A percentile compares a stretch with the other conserved stretches of the same genome.
phyloP scores from a whole-genome alignment of 2,113 vertebrate species.

The Diadophis punctatus region DNA sequence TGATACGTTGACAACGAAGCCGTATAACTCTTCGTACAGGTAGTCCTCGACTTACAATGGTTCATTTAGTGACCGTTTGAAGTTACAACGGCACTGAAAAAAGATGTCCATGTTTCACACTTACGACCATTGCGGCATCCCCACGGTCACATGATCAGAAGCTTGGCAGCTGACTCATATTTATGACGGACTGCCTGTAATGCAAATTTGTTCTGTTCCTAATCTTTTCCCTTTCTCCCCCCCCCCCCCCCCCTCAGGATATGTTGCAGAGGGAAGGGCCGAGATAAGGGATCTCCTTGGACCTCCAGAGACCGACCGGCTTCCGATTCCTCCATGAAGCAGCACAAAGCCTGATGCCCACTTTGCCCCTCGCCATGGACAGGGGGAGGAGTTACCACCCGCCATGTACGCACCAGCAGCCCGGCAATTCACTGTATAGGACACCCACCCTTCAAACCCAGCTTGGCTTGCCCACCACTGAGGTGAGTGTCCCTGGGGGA shows the following conservation, averaged over 20 bases:
- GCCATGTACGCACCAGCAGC: conserved; percentile 61
- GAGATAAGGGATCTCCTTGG: conserved; percentile 51
- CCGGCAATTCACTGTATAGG: conserved; percentile 46
- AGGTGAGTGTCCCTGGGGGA: conserved; percentile 61
- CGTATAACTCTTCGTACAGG: background rate
- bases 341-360: conserved; percentile 64
- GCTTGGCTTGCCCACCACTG: conserved; percentile 32
- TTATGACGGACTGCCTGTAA: background rate
- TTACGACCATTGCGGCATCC: background rate
- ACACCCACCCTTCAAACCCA: conserved; percentile 48
- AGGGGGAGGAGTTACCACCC: conserved; percentile 64
- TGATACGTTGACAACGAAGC: background rate
- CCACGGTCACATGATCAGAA: background rate
- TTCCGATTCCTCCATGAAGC: conserved; percentile 43
- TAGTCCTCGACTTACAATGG: background rate
- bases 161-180: background rate
- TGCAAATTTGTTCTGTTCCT: background rate
- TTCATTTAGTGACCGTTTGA: background rate
- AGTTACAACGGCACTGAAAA: background rate
- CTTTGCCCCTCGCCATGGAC: conserved; percentile 69
- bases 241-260: conserved; percentile 44
- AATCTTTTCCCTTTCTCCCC: background rate
- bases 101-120: background rate
- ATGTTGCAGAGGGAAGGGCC: conserved; percentile 54
- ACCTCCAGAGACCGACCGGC: background rate